A percentile compares a stretch with the other conserved stretches of the same genome.
Conservation (phyloP, 2,797 vertebrate species). For the Phoxinus dragarum region DNA sequence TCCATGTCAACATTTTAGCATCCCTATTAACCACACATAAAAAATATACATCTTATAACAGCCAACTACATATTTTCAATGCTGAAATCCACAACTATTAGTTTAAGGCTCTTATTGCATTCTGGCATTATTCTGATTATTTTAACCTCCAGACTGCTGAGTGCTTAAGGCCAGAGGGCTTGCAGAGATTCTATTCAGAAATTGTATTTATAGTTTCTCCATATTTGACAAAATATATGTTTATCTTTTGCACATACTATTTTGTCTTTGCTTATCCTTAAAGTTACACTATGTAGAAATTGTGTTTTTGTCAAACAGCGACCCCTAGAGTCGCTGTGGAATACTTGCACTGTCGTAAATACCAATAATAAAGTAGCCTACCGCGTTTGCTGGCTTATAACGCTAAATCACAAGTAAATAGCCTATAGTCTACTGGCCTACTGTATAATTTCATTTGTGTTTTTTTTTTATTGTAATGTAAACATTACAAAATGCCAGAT, state of each 20-base stretch:
- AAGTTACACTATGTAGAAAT: no score
- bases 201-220: neutral
- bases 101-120: conserved; percentile 74
- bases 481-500: no score
- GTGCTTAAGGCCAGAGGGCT: conserved; percentile 28
- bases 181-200: no score
- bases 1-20: conserved; percentile 23
- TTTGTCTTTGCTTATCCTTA: neutral
- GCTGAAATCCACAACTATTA: conserved; percentile 57
- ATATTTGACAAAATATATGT: conserved; percentile 42
- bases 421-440: no score
- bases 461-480: no score
- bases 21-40: conserved; percentile 46
- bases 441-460: no score
- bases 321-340: no score
- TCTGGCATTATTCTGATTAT: conserved; percentile 67
- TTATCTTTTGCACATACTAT: conserved; percentile 28
- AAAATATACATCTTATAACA: conserved; percentile 51
- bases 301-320: no score
- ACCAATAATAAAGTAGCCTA: no score
- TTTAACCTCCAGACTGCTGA: conserved; percentile 58
- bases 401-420: no score
- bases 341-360: no score
- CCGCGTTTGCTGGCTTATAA: no score
- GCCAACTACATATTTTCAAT: conserved; percentile 53